Conservation (phyloP, 2,113 vertebrate species). For the Notothenia rossii region DNA sequence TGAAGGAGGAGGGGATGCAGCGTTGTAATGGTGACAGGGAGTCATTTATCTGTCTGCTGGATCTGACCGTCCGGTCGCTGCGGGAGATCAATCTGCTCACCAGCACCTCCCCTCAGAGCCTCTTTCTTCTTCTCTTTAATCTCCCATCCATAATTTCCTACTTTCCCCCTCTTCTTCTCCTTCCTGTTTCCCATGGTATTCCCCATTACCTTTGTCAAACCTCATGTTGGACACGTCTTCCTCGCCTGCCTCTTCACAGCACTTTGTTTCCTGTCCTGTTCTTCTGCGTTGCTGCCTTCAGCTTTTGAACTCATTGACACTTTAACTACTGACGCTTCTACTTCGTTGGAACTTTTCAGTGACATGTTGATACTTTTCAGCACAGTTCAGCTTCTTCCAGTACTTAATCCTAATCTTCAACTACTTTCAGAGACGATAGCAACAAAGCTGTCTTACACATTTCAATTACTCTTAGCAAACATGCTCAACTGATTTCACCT, state of each 20-base stretch:
- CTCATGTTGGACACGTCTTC: background rate
- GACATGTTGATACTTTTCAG: no score
- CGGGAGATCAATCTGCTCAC: constrained; percentile 24
- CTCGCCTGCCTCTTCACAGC: background rate
- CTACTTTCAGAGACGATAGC: no score
- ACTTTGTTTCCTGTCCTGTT: background rate
- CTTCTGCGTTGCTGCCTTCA: background rate
- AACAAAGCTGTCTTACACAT: background rate
- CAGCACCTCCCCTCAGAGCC: constrained; percentile 15
- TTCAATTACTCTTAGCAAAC: background rate
- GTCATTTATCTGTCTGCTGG: constrained; percentile 72
- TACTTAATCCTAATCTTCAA: no score
- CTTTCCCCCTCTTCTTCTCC: constrained; percentile 7
- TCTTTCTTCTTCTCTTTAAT: constrained; percentile 13
- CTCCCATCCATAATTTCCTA: background rate
- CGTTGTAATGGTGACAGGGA: constrained; percentile 61
- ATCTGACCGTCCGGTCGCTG: constrained; percentile 43
- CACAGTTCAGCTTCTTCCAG: background rate
- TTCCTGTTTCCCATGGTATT: background rate
- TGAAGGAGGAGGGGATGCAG: constrained; percentile 33
- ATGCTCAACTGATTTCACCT: background rate
- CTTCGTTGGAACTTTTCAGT: background rate
- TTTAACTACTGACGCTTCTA: background rate
- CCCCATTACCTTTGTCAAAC: background rate
- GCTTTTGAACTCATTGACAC: background rate